Percentiles rank a stretch among this genome's conserved stretches.
Conservation (phyloP, 2,888 invertebrate species). For the Phlogophora meticulosa region DNA sequence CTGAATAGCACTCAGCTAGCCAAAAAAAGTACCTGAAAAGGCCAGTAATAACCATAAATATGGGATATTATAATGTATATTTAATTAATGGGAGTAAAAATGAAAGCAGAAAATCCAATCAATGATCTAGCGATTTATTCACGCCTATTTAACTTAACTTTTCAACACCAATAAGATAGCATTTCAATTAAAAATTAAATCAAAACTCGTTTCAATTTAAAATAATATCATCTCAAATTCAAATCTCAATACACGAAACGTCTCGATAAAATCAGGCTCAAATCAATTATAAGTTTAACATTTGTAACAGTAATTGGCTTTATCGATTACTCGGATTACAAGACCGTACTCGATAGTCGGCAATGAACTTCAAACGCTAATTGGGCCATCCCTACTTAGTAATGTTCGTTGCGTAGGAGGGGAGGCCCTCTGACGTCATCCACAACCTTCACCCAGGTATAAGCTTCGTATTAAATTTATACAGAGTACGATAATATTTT, state of each 20-base stretch:
- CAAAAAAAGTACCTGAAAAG: background rate
- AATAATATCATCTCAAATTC: constrained; percentile 21
- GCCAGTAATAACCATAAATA: background rate
- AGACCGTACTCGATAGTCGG: constrained; percentile 52
- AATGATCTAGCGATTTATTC: background rate
- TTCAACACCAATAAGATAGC: background rate
- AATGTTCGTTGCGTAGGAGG: constrained; percentile 59
- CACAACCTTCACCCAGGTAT: constrained; percentile 67
- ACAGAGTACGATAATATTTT: constrained; percentile 61
- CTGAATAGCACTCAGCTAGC: too few relatives aligned
- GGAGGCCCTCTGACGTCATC: constrained; percentile 70
- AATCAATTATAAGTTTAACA: constrained; percentile 54
- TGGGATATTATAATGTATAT: background rate
- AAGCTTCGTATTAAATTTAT: constrained; percentile 70
- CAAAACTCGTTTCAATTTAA: constrained; percentile 13
- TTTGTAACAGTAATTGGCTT: constrained; percentile 54
- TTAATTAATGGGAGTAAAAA: background rate
- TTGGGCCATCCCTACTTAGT: constrained; percentile 62
- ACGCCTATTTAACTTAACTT: background rate
- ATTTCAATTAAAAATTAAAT: constrained; percentile 6
- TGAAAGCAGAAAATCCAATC: background rate
- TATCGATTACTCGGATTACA: constrained; percentile 60
- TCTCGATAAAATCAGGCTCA: constrained; percentile 30
- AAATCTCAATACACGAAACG: constrained; percentile 30
- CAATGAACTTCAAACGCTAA: constrained; percentile 65